A percentile compares a stretch with the other conserved stretches of the same genome.
phyloP scores from a whole-genome alignment of 1,140 invertebrate genomes.

The Panagrolaimus sp. region DNA sequence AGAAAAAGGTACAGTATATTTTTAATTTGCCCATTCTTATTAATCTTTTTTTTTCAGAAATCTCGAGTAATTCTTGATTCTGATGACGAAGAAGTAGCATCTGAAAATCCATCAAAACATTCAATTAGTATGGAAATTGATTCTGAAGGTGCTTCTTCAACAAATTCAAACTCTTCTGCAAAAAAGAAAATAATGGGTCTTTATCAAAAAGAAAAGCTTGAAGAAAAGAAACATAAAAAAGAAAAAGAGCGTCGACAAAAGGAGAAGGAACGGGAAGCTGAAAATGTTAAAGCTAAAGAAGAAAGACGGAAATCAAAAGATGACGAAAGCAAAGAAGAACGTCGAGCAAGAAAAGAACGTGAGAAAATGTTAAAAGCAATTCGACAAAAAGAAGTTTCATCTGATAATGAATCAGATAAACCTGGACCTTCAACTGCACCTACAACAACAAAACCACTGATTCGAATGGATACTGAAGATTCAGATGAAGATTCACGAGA shows the following conservation, averaged over 20 bases:
- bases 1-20: too few relatives aligned
- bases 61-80: neutral
- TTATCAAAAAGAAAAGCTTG: neutral
- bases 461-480: neutral
- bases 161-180: neutral
- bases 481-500: neutral
- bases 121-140: neutral
- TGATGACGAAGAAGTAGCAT: neutral
- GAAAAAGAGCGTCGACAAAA: neutral
- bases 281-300: neutral
- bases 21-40: too few relatives aligned
- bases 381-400: neutral
- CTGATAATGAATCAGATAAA: neutral
- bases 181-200: neutral
- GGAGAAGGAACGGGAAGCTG: neutral
- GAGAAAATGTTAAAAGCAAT: neutral
- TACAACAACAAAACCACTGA: neutral
- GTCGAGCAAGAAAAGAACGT: neutral
- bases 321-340: constrained; percentile 4
- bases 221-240: neutral
- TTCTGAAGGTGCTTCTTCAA: neutral
- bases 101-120: neutral
- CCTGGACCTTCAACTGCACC: neutral
- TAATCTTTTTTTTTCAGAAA: too few relatives aligned
- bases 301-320: neutral